Evolutionary conservation across 2,113 vertebrate species (phyloP).

Genomic region (Platanista minor): DNA sequence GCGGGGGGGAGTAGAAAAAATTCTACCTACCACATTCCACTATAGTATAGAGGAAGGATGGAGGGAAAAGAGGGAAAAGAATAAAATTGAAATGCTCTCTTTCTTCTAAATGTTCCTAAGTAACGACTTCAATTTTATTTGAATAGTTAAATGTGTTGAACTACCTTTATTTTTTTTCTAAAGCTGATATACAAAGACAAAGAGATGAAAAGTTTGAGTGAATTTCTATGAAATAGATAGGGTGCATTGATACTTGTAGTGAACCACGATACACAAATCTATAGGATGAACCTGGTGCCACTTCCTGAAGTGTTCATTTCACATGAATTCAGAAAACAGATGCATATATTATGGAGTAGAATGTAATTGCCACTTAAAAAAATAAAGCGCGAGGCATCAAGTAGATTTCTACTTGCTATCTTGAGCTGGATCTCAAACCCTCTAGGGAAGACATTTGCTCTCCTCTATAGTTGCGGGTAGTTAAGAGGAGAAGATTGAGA

Average conservation of each 20-base stretch:
- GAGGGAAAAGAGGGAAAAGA: background rate
- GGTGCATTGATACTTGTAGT: background rate
- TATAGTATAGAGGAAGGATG: background rate
- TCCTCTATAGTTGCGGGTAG: background rate
- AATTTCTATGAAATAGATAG: background rate
- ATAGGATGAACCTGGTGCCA: background rate
- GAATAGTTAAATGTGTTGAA: background rate
- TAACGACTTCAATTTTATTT: conserved; percentile 26
- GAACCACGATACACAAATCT: background rate
- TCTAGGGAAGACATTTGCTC: background rate
- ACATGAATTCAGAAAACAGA: background rate
- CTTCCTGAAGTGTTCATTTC: background rate
- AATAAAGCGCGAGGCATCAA: background rate
- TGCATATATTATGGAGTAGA: background rate
- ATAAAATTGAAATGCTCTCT: background rate
- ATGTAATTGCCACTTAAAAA: background rate
- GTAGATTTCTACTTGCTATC: background rate
- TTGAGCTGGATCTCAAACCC: background rate
- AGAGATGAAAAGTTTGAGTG: background rate
- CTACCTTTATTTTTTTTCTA: background rate
- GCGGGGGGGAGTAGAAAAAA: background rate
- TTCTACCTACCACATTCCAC: background rate
- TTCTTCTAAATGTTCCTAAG: background rate
- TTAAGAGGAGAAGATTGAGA: background rate
- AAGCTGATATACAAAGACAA: background rate